Evolutionary conservation across 1,140 invertebrate species (phyloP).

Genomic region (Colletes gigas): DNA sequence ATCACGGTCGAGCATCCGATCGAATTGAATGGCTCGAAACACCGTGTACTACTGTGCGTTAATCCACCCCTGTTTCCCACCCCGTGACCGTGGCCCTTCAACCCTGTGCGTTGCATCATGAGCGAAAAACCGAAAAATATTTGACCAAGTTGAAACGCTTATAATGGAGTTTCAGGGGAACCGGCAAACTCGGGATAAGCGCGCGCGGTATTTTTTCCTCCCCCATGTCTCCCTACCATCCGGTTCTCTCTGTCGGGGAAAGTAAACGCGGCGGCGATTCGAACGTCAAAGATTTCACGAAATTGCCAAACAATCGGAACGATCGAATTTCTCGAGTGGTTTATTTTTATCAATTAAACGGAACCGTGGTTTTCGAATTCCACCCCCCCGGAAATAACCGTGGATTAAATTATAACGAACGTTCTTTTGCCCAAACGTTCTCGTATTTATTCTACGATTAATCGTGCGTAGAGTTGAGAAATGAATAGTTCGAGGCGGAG

Average conservation of each 20-base stretch:
- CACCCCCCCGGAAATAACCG: too few relatives aligned
- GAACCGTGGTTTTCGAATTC: too few relatives aligned
- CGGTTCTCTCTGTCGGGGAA: not conserved
- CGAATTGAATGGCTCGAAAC: conserved; percentile 34
- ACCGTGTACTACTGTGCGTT: conserved; percentile 16
- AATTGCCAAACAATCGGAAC: not conserved
- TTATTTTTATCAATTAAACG: not conserved
- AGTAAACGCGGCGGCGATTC: not conserved
- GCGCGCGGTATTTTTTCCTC: not conserved
- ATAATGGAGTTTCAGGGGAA: not conserved
- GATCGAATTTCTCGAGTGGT: not conserved
- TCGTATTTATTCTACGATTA: too few relatives aligned
- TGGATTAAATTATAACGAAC: too few relatives aligned
- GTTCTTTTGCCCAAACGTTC: too few relatives aligned
- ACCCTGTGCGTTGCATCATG: not conserved
- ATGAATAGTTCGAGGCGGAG: too few relatives aligned
- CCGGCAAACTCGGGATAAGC: not conserved
- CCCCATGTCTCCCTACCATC: too few relatives aligned
- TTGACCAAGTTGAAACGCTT: not conserved
- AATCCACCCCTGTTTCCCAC: not conserved
- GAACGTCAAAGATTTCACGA: not conserved
- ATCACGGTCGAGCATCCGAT: conserved; percentile 20
- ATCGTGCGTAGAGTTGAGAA: too few relatives aligned
- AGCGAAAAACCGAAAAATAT: conserved; percentile 15
- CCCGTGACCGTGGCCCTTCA: conserved; percentile 7